Conservation (phyloP, 2,888 invertebrate species). For the Pterobdella sp. region DNA sequence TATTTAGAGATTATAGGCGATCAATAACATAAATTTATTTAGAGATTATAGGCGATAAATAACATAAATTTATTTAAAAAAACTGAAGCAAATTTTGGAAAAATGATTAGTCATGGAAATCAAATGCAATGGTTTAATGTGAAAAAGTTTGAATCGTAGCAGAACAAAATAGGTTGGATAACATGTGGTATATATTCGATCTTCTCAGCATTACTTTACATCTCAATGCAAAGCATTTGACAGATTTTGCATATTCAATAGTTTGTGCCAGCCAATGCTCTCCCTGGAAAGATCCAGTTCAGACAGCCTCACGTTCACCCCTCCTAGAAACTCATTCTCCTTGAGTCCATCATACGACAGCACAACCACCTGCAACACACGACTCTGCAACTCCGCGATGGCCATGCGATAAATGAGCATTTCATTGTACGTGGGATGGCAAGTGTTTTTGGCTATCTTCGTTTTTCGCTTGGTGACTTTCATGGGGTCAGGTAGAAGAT, state of each 20-base stretch:
- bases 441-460: slow-evolving; percentile 36
- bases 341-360: slow-evolving; percentile 89
- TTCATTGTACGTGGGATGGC: slow-evolving; percentile 40
- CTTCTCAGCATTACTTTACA: not conserved
- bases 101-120: too few species aligned
- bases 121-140: too few species aligned
- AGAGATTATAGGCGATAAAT: too few species aligned
- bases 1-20: too few species aligned
- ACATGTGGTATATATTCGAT: not conserved
- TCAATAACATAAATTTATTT: too few species aligned
- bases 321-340: slow-evolving; percentile 88
- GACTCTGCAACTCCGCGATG: slow-evolving; percentile 65
- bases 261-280: slow-evolving; percentile 76
- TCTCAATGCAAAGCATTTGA: not conserved
- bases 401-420: slow-evolving; percentile 75
- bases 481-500: slow-evolving; percentile 80
- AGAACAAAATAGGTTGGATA: not conserved
- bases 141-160: too few species aligned
- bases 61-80: too few species aligned
- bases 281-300: slow-evolving; percentile 69
- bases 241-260: slow-evolving; percentile 46
- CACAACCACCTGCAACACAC: slow-evolving; percentile 79
- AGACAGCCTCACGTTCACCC: slow-evolving; percentile 71
- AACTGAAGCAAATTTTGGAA: too few species aligned
- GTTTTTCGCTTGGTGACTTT: slow-evolving; percentile 93